A percentile compares a stretch with the other conserved stretches of the same genome.
Evolutionary conservation across 2,797 vertebrate species (phyloP).

Genomic region (Pogoniulus pusillus): DNA sequence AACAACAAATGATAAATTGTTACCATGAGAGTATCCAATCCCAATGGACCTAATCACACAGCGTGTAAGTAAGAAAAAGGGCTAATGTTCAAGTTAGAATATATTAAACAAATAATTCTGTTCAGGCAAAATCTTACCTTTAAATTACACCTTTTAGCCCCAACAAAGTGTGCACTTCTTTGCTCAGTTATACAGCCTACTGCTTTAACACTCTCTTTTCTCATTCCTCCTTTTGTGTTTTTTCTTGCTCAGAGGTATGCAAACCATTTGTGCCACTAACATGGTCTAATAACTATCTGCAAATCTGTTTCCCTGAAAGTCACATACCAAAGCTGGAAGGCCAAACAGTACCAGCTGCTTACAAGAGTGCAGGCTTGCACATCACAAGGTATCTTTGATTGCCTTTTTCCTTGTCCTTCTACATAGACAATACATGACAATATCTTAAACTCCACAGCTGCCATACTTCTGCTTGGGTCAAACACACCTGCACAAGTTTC

Average conservation of each 20-base stretch:
- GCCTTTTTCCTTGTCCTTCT: background rate
- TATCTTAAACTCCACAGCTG: background rate
- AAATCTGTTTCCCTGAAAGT: background rate
- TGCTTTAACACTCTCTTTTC: background rate
- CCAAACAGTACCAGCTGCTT: background rate
- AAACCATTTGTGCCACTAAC: constrained; percentile 25
- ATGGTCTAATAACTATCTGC: background rate
- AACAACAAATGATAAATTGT: background rate
- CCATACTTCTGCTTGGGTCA: background rate
- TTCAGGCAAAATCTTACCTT: background rate
- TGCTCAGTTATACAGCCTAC: background rate
- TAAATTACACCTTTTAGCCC: background rate
- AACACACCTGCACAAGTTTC: background rate
- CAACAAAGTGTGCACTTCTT: background rate
- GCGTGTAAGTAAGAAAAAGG: background rate
- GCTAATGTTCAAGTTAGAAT: background rate
- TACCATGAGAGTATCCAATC: background rate
- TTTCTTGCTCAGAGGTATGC: constrained; percentile 7
- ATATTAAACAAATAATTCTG: background rate
- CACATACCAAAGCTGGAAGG: background rate
- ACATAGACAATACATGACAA: background rate
- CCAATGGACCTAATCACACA: background rate
- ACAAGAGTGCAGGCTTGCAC: background rate
- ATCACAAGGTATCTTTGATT: background rate
- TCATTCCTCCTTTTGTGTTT: background rate